Conservation (phyloP, 2,113 vertebrate species). For the Antechinus stuartii region DNA sequence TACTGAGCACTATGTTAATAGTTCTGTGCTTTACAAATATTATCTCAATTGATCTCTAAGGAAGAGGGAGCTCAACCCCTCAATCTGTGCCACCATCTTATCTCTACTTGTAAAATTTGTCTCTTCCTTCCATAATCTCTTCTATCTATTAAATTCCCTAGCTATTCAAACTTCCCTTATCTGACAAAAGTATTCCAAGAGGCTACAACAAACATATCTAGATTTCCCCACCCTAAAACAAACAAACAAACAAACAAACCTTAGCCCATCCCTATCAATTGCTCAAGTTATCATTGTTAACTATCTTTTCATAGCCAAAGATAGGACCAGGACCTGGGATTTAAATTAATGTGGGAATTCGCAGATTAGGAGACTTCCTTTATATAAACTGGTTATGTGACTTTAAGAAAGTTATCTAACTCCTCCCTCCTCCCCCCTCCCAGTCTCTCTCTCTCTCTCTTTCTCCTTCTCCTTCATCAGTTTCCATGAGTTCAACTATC, state of each 20-base stretch:
- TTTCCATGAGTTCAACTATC: not conserved
- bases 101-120: not conserved
- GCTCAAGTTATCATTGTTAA: not conserved
- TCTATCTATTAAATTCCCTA: not conserved
- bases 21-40: not conserved
- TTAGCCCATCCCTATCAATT: no score
- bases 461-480: not conserved
- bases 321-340: not conserved
- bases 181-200: not conserved
- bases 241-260: not conserved
- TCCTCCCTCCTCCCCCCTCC: no score
- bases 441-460: not conserved
- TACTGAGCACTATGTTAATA: not conserved
- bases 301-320: not conserved
- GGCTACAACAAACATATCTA: not conserved
- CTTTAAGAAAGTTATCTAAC: no score
- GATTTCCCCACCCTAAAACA: not conserved
- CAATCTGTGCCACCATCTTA: not conserved
- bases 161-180: not conserved
- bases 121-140: not conserved
- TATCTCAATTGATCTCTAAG: not conserved
- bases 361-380: not conserved
- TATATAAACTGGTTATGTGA: not conserved
- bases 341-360: no score
- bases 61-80: not conserved